Base-by-base conservation (phyloP, 1,140 invertebrate species). In the Caenorhabditis tropicalis region DNA sequence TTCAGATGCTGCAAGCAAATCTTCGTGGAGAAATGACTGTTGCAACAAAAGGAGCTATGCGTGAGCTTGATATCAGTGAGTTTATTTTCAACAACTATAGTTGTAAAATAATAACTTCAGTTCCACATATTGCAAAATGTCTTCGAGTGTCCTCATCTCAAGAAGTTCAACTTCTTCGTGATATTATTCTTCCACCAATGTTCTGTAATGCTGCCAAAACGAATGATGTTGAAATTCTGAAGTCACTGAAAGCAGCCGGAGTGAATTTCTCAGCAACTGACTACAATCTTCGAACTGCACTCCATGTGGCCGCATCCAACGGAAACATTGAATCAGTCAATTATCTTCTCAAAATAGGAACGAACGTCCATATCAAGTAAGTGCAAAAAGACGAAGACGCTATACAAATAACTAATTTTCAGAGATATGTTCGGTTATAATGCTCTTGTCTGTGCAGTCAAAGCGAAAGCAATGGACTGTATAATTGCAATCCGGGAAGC, bases 1-100 rank as follows among this genome's bases (percentile, higher is more conserved):
- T 92, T 48, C 85, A 95, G 94, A 94, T 96, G 94, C 94, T 97
- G 93, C 93, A 94, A 87, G 94, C 93, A 0, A 96, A 95, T 92
- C 88, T 95, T 9, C 91, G 94, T 1, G 94, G 94, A 7, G 94
- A 95, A 91, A 89, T 95, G 87, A 94, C 94, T 0, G 91, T 92
- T 29, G 82, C 89, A 19, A 29, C 33, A 86, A 48, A 65, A 83
- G 33, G 86, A 83, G 79, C 81, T 36, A 60, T 93, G 5, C 87
- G 94, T 88, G 93, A 94, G 86, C 92, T 93, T 79, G 93, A 94
- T 70, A 89, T 95, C 2, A 92, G 95, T 43, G 93, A 94, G 49
- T 93, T 94, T 0, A 92, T 95, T 1, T 94, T 39, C 15, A 65
- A 24, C 21, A 19, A 7, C 15, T 36, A 4, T 5, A n/a, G 9